phyloP scores from a whole-genome alignment of 2,113 vertebrate species.

The Pseudopodoces humilis region DNA sequence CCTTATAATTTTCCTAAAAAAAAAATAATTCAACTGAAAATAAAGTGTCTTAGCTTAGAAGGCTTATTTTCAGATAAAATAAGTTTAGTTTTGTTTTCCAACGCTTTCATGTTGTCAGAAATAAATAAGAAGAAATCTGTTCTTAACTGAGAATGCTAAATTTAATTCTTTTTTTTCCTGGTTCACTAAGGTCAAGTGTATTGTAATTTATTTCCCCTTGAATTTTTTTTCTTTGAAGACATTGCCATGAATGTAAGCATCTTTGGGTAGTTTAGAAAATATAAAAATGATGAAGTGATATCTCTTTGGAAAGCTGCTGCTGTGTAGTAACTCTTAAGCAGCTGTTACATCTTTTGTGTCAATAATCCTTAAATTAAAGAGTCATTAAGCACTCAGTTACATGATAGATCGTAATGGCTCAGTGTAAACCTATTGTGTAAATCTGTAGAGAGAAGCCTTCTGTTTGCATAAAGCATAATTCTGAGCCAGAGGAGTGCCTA shows the following conservation, averaged over 20 bases:
- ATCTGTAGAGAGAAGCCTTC: slow-evolving; percentile 47
- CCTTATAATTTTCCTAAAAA: slow-evolving; percentile 44
- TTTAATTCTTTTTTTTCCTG: not conserved
- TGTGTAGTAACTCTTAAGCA: slow-evolving; percentile 65
- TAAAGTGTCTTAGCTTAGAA: not conserved
- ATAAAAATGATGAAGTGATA: slow-evolving; percentile 61
- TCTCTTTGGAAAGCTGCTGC: slow-evolving; percentile 62
- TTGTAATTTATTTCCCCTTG: slow-evolving; percentile 60
- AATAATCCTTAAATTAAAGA: slow-evolving; percentile 70
- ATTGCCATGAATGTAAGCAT: not conserved
- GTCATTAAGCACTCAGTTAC: slow-evolving; percentile 58
- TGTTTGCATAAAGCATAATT: slow-evolving; percentile 20
- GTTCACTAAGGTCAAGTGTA: slow-evolving; percentile 45
- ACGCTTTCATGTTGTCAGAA: not conserved
- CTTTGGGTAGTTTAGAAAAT: slow-evolving; percentile 45
- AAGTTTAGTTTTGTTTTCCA: not conserved
- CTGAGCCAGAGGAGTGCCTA: not conserved
- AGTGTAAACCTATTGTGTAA: slow-evolving; percentile 65
- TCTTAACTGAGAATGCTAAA: not conserved
- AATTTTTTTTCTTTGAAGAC: slow-evolving; percentile 57
- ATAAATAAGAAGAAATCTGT: not conserved
- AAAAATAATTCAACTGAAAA: not conserved
- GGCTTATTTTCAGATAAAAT: not conserved
- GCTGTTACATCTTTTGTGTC: slow-evolving; percentile 69
- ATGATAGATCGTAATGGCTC: slow-evolving; percentile 55